Evolutionary conservation across 2,888 invertebrate genomes (phyloP), one percentile per base, ranked within the genome.

Genomic region (Coremacera marginata): DNA sequence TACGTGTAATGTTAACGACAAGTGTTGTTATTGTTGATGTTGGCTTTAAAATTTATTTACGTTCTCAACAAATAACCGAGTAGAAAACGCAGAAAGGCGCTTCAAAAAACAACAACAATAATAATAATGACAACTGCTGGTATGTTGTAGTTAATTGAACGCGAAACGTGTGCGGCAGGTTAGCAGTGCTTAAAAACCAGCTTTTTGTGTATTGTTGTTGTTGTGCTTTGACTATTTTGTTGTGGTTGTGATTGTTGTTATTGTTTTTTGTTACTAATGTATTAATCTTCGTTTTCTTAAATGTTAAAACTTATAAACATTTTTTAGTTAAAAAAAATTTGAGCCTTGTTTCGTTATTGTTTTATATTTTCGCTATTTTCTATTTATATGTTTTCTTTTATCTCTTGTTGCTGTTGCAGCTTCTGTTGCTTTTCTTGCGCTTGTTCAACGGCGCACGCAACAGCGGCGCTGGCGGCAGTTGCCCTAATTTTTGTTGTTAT

Each of bases 401-500:
- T 44, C 14, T 44, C 44, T 44, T 44, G 8, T 19, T n/a, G 67
- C 37, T 65, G 19, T 37, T 67, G 67, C 67, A 44, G n/a, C 67
- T 34, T 0, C 34, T 31, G 22, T 31, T 31, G 31, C 31, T 31
- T n/a, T 7, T 52, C 9, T 22, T 19, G 55, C 19, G 19, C 2
- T 55, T 55, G 55, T 22, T 19, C 27, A 11, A 25, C 63, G 31
- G 25, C 51, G 68, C 22, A 68, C 25, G 51, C 19, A 16, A 16
- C 27, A 31, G 22, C 51, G 68, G n/a, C 44, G 67, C 68, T 49
- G 68, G 44, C 68, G 68, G 68, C 68, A 68, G 49, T 68, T 68
- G 68, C 68, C 68, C 68, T 51, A 68, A 68, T 68, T 68, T 51
- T 49, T 68, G 49, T 49, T 51, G 5, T 51, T 68, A 4, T 68